These are phyloP conservation scores for Andrena chrysosceles DNA, from an alignment of 2,888 invertebrate species.

Conservation along the genomic window DNA sequence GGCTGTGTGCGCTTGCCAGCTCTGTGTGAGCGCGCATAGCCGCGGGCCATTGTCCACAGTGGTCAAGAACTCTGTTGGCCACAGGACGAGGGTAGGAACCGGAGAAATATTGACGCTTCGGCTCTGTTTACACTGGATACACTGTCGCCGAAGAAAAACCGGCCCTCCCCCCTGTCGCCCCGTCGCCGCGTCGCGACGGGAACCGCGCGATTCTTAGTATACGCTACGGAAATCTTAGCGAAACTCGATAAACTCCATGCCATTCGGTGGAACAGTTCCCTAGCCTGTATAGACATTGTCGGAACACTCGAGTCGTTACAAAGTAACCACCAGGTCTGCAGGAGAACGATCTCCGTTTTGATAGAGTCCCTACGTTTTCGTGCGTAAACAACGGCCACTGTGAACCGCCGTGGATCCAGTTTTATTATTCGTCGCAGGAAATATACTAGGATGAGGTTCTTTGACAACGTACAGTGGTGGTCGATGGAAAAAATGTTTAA, in stretches of 20 bases:
- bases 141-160: constrained; percentile 45
- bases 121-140: constrained; percentile 61
- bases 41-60: constrained; percentile 47
- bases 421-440: not conserved
- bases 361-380: not conserved
- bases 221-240: constrained; percentile 3
- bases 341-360: not conserved
- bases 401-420: not conserved
- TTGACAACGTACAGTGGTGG: too few species aligned
- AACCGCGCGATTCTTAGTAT: not conserved
- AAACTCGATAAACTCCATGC: not conserved
- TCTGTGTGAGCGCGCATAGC: constrained; percentile 10
- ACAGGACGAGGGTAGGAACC: constrained; percentile 48
- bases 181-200: not conserved
- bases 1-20: constrained; percentile 11
- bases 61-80: constrained; percentile 53
- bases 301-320: constrained; percentile 18
- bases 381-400: not conserved
- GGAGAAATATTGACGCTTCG: constrained; percentile 58
- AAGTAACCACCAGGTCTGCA: not conserved
- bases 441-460: too few species aligned
- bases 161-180: constrained; percentile 2
- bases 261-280: too few species aligned
- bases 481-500: too few species aligned
- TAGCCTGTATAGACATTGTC: not conserved